Evolutionary conservation across 2,888 invertebrate species (phyloP).

Genomic region (Itoplectis maculator): DNA sequence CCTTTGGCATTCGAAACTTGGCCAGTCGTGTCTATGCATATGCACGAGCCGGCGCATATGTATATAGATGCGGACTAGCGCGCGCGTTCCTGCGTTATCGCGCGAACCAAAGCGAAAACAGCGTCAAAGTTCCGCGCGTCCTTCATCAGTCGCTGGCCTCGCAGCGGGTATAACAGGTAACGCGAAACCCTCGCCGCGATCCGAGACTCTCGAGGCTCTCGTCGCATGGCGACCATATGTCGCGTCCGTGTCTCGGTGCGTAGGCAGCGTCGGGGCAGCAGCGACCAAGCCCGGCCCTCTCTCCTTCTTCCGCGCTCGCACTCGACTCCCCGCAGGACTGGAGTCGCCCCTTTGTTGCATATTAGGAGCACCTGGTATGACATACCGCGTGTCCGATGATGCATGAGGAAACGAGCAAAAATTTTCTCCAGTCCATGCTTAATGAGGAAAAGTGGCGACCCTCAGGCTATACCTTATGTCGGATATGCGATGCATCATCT

Average conservation of each 20-base stretch:
- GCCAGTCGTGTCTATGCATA: not conserved
- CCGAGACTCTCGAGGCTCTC: conserved; percentile 17
- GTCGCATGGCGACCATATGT: conserved; percentile 46
- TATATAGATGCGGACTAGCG: too few species aligned
- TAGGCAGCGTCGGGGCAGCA: too few species aligned
- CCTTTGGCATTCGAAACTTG: conserved; percentile 4
- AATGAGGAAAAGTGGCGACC: conserved; percentile 6
- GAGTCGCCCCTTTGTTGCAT: not conserved
- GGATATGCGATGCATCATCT: not conserved
- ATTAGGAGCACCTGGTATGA: not conserved
- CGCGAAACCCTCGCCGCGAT: conserved; percentile 8
- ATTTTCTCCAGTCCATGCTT: not conserved
- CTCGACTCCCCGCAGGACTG: too few species aligned
- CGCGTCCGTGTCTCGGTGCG: not conserved
- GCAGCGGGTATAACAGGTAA: conserved; percentile 5
- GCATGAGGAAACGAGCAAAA: conserved; percentile 12
- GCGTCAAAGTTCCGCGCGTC: not conserved
- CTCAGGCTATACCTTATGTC: not conserved
- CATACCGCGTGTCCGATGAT: conserved; percentile 11
- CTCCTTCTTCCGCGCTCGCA: too few species aligned
- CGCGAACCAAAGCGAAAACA: conserved; percentile 22
- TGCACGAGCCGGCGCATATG: too few species aligned
- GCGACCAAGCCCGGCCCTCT: too few species aligned
- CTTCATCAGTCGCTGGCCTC: not conserved
- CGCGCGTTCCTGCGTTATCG: conserved; percentile 33